These are phyloP conservation scores for Magallana gigas DNA, from an alignment of 1,140 invertebrate species.

Conservation along the genomic window DNA sequence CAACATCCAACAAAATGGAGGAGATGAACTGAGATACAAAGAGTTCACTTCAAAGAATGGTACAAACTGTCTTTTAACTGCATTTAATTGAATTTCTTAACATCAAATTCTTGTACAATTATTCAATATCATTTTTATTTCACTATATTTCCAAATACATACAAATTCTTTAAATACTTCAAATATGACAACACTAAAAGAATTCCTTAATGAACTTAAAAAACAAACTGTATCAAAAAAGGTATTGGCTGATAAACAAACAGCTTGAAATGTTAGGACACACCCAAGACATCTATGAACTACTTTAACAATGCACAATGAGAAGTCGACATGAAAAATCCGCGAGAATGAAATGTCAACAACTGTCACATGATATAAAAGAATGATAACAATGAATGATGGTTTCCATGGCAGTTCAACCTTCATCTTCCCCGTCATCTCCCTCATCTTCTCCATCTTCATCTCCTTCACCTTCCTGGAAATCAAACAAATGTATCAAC, in stretches of 20 bases:
- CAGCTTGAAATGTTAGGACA: conserved; percentile 17
- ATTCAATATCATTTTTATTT: neutral
- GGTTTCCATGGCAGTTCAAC: conserved; percentile 49
- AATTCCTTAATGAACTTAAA: conserved; percentile 25
- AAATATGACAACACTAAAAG: conserved; percentile 12
- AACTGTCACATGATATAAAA: conserved; percentile 44
- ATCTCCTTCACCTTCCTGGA: conserved; percentile 61
- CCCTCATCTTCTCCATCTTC: conserved; percentile 57
- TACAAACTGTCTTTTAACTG: conserved; percentile 1
- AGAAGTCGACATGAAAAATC: conserved; percentile 21
- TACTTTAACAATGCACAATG: conserved; percentile 27
- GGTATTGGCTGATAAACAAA: neutral
- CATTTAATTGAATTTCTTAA: conserved; percentile 36
- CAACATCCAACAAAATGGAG: conserved; percentile 4
- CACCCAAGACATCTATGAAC: conserved; percentile 4
- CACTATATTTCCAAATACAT: neutral
- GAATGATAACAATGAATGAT: conserved; percentile 39
- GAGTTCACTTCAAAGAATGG: conserved; percentile 31
- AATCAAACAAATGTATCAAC: conserved; percentile 14
- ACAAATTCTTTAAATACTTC: neutral
- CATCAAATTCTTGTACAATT: neutral
- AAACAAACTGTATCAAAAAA: neutral
- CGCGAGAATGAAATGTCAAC: conserved; percentile 49
- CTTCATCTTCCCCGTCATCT: conserved; percentile 64
- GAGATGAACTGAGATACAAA: conserved; percentile 24